These are phyloP conservation scores for Mixornis gularis DNA, from an alignment of 2,113 vertebrate species.

Conservation along the genomic window DNA sequence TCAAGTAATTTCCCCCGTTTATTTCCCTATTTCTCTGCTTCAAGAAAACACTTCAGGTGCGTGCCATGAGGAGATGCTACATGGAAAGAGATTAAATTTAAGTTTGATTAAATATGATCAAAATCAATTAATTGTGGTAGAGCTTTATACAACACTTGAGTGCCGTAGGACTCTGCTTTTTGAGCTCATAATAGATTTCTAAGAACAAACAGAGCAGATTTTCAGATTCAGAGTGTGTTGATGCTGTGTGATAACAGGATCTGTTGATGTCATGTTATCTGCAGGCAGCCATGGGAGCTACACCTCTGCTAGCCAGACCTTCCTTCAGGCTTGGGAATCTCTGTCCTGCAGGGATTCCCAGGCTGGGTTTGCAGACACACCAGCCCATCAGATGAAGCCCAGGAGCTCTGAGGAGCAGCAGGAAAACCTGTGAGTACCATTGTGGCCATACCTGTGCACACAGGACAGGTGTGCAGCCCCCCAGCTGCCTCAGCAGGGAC, in stretches of 20 bases:
- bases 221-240: not conserved
- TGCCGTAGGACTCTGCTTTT: not conserved
- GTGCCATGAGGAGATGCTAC: rapidly evolving
- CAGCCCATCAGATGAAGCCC: not conserved
- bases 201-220: not conserved
- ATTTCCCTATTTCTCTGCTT: not conserved
- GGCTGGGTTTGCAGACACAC: not conserved
- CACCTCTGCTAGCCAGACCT: not conserved
- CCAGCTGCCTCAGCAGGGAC: not conserved
- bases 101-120: not conserved
- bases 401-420: not conserved
- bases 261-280: rapidly evolving
- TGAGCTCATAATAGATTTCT: not conserved
- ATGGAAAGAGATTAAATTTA: not conserved
- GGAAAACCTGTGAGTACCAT: not conserved
- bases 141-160: not conserved
- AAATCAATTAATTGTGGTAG: not conserved
- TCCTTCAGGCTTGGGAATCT: not conserved
- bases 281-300: not conserved
- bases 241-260: not conserved
- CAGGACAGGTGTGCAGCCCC: not conserved
- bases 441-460: not conserved
- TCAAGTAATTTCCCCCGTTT: rapidly evolving
- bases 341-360: not conserved
- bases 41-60: not conserved